phyloP scores from a whole-genome alignment of 2,113 vertebrate species.

The Capreolus pygargus region DNA sequence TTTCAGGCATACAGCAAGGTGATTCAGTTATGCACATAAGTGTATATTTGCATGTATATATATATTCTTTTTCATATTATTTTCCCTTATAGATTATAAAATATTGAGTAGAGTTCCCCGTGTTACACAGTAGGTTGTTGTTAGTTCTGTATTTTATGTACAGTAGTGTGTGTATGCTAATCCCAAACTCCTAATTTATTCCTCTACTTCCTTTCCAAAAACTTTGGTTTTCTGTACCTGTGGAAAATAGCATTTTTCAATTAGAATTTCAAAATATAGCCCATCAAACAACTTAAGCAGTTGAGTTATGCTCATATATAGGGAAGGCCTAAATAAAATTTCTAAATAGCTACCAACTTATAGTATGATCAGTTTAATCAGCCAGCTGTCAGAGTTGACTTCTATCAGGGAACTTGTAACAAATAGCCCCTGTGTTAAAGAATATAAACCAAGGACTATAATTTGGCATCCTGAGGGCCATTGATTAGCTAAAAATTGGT shows the following conservation, averaged over 20 bases:
- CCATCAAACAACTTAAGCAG: neutral
- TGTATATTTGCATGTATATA: neutral
- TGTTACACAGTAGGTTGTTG: neutral
- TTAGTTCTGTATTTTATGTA: neutral
- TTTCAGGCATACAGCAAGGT: neutral
- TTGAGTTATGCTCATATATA: neutral
- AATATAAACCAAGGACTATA: neutral
- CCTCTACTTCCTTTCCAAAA: neutral
- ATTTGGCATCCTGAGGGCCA: neutral
- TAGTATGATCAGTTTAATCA: neutral
- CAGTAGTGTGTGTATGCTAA: neutral
- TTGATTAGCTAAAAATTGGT: neutral
- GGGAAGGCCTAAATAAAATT: neutral
- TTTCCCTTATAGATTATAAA: neutral
- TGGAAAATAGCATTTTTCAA: neutral
- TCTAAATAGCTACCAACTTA: neutral
- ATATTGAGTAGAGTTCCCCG: neutral
- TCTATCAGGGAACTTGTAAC: neutral
- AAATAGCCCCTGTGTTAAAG: neutral
- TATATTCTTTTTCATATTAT: neutral
- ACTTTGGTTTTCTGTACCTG: neutral
- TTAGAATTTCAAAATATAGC: neutral
- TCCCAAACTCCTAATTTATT: neutral
- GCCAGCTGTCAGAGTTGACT: neutral
- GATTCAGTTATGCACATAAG: neutral